Base-by-base conservation (phyloP, 2,797 vertebrate genomes). In the Rhynchonycteris naso region DNA sequence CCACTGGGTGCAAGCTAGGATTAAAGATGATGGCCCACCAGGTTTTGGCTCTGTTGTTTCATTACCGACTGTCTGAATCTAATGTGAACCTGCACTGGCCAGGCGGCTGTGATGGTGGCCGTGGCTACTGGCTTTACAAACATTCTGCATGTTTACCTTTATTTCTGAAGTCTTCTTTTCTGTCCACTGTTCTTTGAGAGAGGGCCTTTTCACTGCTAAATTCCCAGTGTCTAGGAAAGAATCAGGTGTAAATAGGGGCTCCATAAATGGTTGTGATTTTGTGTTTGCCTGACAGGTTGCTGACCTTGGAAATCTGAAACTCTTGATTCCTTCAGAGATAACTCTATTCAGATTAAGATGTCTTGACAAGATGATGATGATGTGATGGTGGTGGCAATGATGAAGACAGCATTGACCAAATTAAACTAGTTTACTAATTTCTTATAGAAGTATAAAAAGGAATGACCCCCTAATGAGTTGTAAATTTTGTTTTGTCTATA, bases 261-360 rank as follows among this genome's bases (percentile, higher is more conserved):
- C 71, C 72, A 38, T 52, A 92, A 85, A 81, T 35, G 11, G 14
- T 33, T 69, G 4, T 26, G 9, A 9, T n/a, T 91, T 14, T 82
- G 10, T 71, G 2, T 58, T 56, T 97, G 74, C 69, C 52, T 76
- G 56, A 33, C 65, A 58, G 75, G 5, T 28, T 85, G 68, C 65
- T 94, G 38, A 95, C 14, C 35, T 65, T 88, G 66, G 52, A 86
- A 74, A 94, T 87, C 38, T 65, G 47, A 83, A 86, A 66, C 80
- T 90, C 56, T 76, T 87, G 92, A 47, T 59, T 95, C 12, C 52
- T 89, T 90, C 75, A 80, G 83, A 79, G 24, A 89, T 56, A 68
- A 78, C 35, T 88, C 21, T 83, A 79, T 92, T 93, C 22, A 75
- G 35, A 52, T 68, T 78, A 58, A 66, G 52, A 75, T 52, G 50